Percentiles rank a stretch among this genome's conserved stretches.
phyloP scores from a whole-genome alignment of 2,113 vertebrate species.

The Leucosticte australis region DNA sequence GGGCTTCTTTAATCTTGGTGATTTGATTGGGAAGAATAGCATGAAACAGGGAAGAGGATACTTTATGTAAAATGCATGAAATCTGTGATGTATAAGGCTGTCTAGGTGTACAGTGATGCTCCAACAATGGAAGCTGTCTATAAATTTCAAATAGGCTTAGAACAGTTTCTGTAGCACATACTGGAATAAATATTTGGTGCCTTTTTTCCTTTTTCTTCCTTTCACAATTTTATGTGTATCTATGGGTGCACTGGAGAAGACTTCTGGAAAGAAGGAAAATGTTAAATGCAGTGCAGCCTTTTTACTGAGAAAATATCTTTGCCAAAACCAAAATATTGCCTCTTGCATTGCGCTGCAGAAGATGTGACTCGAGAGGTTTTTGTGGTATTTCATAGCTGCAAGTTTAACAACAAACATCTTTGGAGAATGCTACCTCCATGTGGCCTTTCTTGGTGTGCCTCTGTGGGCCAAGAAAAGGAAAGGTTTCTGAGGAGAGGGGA shows the following conservation, averaged over 20 bases:
- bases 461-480: not conserved
- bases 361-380: not conserved
- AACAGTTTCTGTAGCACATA: not conserved
- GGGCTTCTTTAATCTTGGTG: not conserved
- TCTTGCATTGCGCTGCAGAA: not conserved
- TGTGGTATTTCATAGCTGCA: not conserved
- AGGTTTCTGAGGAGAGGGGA: not conserved
- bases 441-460: not conserved
- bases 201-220: not conserved
- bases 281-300: not conserved
- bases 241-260: not conserved
- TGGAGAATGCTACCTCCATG: not conserved
- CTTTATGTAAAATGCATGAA: not conserved
- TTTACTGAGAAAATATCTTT: not conserved
- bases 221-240: not conserved
- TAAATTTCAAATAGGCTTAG: not conserved
- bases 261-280: not conserved
- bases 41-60: not conserved
- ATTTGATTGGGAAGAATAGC: not conserved
- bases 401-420: not conserved
- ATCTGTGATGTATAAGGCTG: not conserved
- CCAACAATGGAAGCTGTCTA: not conserved
- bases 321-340: not conserved
- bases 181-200: not conserved
- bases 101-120: not conserved